Evolutionary conservation across 2,113 vertebrate species (phyloP).

Genomic region (Mirza zaza): DNA sequence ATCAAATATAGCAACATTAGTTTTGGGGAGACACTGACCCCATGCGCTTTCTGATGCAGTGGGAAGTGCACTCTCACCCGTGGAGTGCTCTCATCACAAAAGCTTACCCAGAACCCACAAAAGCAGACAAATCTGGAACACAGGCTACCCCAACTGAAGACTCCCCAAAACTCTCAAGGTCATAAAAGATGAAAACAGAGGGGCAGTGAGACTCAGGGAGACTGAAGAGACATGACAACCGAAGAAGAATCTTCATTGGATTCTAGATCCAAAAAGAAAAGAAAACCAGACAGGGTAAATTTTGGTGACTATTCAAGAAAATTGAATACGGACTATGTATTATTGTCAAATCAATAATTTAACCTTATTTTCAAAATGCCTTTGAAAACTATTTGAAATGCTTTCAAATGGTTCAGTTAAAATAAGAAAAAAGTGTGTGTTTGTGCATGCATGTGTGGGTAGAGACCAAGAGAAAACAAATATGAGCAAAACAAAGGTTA

Average conservation of each 20-base stretch:
- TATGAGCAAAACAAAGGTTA: background rate
- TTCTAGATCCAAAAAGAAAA: background rate
- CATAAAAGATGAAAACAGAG: background rate
- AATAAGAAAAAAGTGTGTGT: background rate
- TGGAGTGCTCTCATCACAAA: background rate
- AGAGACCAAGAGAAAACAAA: background rate
- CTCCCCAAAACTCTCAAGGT: background rate
- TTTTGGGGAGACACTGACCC: background rate
- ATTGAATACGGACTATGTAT: background rate
- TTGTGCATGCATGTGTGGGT: background rate
- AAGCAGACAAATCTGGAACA: background rate
- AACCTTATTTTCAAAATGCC: background rate
- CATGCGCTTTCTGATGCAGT: background rate
- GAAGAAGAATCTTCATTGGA: no score
- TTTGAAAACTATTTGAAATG: background rate
- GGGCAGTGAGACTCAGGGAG: background rate
- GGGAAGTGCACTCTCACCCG: background rate
- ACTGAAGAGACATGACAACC: no score
- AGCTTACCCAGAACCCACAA: rapidly evolving
- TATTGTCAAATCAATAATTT: background rate
- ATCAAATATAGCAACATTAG: background rate
- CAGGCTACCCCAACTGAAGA: background rate
- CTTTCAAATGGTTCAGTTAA: background rate
- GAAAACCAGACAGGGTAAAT: background rate
- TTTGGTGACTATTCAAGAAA: background rate